Percentiles rank a stretch among this genome's conserved stretches.
phyloP scores from a whole-genome alignment of 1,140 invertebrate species.

The Liolophura sinensis region DNA sequence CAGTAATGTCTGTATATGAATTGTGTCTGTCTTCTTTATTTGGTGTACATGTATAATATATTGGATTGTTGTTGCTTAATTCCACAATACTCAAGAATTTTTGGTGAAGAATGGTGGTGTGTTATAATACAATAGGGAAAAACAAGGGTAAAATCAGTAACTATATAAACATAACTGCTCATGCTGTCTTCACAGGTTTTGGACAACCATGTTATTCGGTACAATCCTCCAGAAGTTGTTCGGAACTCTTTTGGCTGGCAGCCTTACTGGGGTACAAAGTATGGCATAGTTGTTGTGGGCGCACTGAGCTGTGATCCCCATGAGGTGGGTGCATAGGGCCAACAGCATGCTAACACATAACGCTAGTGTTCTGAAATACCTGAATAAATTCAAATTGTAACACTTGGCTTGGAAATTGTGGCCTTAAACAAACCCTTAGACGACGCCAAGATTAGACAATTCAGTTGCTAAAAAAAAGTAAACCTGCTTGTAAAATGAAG shows the following conservation, averaged over 20 bases:
- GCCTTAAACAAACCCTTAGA: background rate
- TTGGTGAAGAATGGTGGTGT: constrained; percentile 8
- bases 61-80: background rate
- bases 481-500: background rate
- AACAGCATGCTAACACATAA: background rate
- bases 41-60: background rate
- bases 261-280: constrained; percentile 38
- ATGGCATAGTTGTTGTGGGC: constrained; percentile 81
- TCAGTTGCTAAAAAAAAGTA: too few relatives aligned
- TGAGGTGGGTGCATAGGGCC: constrained; percentile 54
- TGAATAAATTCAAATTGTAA: background rate
- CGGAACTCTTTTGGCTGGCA: constrained; percentile 46
- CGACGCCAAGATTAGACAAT: background rate
- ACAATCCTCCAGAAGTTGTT: constrained; percentile 82
- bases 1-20: constrained; percentile 1
- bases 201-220: constrained; percentile 95
- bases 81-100: background rate
- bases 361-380: background rate
- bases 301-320: constrained; percentile 87
- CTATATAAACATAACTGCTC: background rate
- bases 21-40: background rate
- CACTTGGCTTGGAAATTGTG: background rate
- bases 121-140: constrained; percentile 1
- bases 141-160: background rate
- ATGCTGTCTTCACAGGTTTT: constrained; percentile 68